These are phyloP conservation scores for Macrobrachium rosenbergii DNA, from an alignment of 1,140 invertebrate species.

Conservation along the genomic window DNA sequence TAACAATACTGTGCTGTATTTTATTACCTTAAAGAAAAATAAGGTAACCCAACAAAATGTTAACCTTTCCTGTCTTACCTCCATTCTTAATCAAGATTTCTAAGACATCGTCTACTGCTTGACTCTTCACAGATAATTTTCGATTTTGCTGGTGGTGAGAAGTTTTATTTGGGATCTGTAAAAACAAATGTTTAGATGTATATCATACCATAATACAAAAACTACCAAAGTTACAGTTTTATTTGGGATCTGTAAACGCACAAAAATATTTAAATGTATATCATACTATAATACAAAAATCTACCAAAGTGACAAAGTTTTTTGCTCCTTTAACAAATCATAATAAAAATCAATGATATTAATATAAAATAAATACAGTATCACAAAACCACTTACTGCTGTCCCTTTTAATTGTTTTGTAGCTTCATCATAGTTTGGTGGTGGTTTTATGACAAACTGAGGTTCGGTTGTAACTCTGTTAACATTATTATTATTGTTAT, in stretches of 20 bases:
- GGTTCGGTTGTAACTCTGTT: slow-evolving; percentile 69
- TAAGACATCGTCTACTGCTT: slow-evolving; percentile 94
- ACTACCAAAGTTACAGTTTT: too few species aligned
- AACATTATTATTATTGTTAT: slow-evolving; percentile 62
- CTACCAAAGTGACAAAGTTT: too few species aligned
- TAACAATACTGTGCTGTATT: too few species aligned
- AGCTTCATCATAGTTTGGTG: slow-evolving; percentile 80
- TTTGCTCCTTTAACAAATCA: too few species aligned
- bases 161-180: slow-evolving; percentile 51
- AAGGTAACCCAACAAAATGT: too few species aligned
- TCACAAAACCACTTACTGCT: slow-evolving; percentile 60
- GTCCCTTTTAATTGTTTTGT: slow-evolving; percentile 76
- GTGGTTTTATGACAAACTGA: slow-evolving; percentile 72
- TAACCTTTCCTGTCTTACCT: slow-evolving; percentile 68
- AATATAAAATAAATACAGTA: not conserved
- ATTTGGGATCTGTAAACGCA: too few species aligned
- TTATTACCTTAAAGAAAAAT: too few species aligned
- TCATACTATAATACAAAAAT: too few species aligned
- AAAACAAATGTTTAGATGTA: not conserved
- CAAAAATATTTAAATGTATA: too few species aligned
- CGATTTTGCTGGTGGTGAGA: slow-evolving; percentile 20
- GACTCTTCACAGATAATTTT: slow-evolving; percentile 78
- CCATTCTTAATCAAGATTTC: slow-evolving; percentile 95
- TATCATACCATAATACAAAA: not conserved
- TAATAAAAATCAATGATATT: too few species aligned